phyloP scores from a whole-genome alignment of 2,888 invertebrate genomes.

The Hypselothyrea guttata region DNA sequence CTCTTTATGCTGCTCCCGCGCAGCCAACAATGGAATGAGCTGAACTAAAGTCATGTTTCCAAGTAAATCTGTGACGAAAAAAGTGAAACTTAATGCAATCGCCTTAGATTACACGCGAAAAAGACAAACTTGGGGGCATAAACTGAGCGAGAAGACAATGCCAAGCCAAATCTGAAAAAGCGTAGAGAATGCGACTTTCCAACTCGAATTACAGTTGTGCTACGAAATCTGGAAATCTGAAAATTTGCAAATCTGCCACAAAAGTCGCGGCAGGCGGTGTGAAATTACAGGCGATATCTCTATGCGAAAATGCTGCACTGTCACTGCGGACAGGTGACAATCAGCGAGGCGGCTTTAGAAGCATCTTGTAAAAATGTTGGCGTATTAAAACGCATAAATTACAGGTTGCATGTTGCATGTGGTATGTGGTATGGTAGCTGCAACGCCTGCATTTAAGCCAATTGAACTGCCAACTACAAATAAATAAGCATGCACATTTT shows the following conservation, averaged over 20 bases:
- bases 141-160: slow-evolving; percentile 9
- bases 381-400: slow-evolving; percentile 33
- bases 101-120: slow-evolving; percentile 58
- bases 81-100: slow-evolving; percentile 65
- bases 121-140: neutral
- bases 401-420: slow-evolving; percentile 26
- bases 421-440: neutral
- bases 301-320: neutral
- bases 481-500: slow-evolving; percentile 40
- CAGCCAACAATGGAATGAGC: slow-evolving; percentile 36
- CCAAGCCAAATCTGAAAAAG: slow-evolving; percentile 2
- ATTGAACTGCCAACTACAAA: slow-evolving; percentile 30
- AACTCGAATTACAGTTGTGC: slow-evolving; percentile 46
- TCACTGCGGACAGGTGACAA: slow-evolving; percentile 8
- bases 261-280: slow-evolving; percentile 13
- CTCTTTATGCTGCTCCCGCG: neutral
- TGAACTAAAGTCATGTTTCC: slow-evolving; percentile 27
- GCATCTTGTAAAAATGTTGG: slow-evolving; percentile 32
- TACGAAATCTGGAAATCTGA: too few relatives aligned
- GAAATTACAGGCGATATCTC: slow-evolving; percentile 29
- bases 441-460: slow-evolving; percentile 32
- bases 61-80: slow-evolving; percentile 49
- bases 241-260: slow-evolving; percentile 18
- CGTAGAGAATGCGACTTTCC: slow-evolving; percentile 29
- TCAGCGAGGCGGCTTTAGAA: slow-evolving; percentile 30